A percentile compares a stretch with the other conserved stretches of the same genome.
phyloP scores from a whole-genome alignment of 2,888 invertebrate species.

The Flexamia atlantica region DNA sequence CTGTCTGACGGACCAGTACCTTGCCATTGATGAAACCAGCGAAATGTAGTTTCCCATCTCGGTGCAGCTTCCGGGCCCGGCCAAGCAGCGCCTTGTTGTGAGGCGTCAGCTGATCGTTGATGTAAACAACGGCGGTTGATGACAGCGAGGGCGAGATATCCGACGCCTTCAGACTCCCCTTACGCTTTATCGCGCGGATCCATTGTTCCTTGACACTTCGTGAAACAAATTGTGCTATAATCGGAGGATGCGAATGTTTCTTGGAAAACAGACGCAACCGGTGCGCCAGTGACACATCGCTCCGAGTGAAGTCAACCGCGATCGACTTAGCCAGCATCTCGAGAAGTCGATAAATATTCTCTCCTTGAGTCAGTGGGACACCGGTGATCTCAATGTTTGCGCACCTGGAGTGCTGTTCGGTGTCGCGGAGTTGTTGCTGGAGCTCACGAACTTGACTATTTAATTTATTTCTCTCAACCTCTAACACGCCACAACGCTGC shows the following conservation, averaged over 20 bases:
- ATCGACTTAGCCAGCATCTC: background rate
- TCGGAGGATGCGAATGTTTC: slow-evolving; percentile 17
- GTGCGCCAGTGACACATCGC: slow-evolving; percentile 50
- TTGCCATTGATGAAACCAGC: too few species aligned
- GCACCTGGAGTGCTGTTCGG: slow-evolving; percentile 19
- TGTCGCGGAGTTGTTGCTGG: background rate
- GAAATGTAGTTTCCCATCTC: too few species aligned
- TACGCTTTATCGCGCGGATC: background rate
- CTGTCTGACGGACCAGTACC: too few species aligned
- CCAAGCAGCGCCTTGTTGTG: too few species aligned
- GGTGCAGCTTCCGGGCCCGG: too few species aligned
- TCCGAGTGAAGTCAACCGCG: background rate
- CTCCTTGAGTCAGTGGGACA: slow-evolving; percentile 8
- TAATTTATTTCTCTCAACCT: background rate
- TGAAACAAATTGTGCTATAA: slow-evolving; percentile 27
- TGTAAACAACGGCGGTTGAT: too few species aligned
- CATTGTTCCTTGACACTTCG: slow-evolving; percentile 8
- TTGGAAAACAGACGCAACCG: slow-evolving; percentile 21
- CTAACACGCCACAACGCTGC: background rate
- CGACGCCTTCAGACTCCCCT: background rate
- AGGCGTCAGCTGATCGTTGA: too few species aligned
- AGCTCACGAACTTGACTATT: background rate
- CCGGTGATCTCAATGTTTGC: slow-evolving; percentile 53
- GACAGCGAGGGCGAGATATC: background rate
- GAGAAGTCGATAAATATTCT: background rate